Conservation (phyloP, 2,888 invertebrate species). For the Ectemnius lituratus region DNA sequence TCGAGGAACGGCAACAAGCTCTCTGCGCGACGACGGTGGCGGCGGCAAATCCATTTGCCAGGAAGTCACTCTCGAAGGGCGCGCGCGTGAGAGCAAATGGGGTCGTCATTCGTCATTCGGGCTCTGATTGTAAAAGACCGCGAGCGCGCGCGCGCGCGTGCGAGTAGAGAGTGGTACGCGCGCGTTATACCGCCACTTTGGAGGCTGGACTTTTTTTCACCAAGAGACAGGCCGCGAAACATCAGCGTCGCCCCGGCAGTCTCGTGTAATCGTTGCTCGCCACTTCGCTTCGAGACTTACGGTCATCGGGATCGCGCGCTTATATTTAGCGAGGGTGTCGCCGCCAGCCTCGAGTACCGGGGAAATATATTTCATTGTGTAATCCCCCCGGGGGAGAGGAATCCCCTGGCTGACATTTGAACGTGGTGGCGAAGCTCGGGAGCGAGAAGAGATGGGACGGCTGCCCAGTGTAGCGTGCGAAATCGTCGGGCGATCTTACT, state of each 20-base stretch:
- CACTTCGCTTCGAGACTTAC: slow-evolving; percentile 4
- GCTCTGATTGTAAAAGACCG: too few relatives aligned
- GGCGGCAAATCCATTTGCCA: too few relatives aligned
- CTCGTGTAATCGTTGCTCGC: neutral
- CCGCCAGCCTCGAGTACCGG: slow-evolving; percentile 49
- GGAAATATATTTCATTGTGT: slow-evolving; percentile 77
- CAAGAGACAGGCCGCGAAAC: neutral
- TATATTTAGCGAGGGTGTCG: slow-evolving; percentile 70
- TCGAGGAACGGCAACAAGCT: too few relatives aligned
- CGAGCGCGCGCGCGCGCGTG: too few relatives aligned
- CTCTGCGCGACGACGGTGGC: too few relatives aligned
- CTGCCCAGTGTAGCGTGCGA: slow-evolving; percentile 39
- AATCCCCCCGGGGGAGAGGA: slow-evolving; percentile 67
- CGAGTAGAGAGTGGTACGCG: too few relatives aligned
- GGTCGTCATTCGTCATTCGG: too few relatives aligned
- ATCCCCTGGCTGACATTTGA: slow-evolving; percentile 42
- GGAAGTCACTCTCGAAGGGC: too few relatives aligned
- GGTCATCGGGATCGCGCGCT: slow-evolving; percentile 34
- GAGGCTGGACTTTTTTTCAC: neutral
- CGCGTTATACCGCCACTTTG: too few relatives aligned
- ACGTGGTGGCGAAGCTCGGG: slow-evolving; percentile 3
- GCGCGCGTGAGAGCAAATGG: too few relatives aligned
- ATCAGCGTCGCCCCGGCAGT: neutral
- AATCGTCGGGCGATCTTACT: slow-evolving; percentile 17
- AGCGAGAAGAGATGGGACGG: slow-evolving; percentile 1